Conservation (phyloP, 2,888 invertebrate genomes). For the Barypeithes pellucidus region DNA sequence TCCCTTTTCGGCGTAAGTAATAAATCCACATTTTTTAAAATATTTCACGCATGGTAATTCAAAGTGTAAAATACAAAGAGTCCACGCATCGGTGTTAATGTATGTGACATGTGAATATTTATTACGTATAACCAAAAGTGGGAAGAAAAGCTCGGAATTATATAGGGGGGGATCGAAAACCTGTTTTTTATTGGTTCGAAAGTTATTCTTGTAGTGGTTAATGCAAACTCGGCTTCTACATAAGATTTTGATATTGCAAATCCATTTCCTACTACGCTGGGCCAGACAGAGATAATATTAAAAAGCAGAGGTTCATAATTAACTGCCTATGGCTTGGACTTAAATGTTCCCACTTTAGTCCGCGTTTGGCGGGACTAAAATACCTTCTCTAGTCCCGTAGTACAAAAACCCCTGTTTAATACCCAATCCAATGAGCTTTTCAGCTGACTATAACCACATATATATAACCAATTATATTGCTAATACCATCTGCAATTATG, state of each 20-base stretch:
- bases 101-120: conserved; percentile 54
- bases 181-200: conserved; percentile 45
- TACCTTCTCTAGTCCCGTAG: too few relatives aligned
- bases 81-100: conserved; percentile 45
- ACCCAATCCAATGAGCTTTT: too few relatives aligned
- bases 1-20: conserved; percentile 24
- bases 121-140: conserved; percentile 39
- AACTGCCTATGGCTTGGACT: too few relatives aligned
- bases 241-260: neutral
- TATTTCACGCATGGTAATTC: conserved; percentile 52
- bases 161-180: conserved; percentile 36
- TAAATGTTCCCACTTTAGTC: too few relatives aligned
- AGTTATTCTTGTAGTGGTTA: neutral
- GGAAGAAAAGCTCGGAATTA: conserved; percentile 38
- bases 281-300: too few relatives aligned
- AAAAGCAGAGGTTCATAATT: too few relatives aligned
- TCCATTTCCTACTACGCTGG: too few relatives aligned
- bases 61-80: conserved; percentile 46
- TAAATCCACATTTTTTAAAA: conserved; percentile 50
- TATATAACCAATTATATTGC: too few relatives aligned
- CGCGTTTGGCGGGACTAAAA: too few relatives aligned
- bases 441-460: too few relatives aligned
- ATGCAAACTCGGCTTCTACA: neutral
- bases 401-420: too few relatives aligned
- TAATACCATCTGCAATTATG: too few relatives aligned